Base-by-base conservation (phyloP, 2,888 invertebrate genomes). In the Margaritifera margaritifera region DNA sequence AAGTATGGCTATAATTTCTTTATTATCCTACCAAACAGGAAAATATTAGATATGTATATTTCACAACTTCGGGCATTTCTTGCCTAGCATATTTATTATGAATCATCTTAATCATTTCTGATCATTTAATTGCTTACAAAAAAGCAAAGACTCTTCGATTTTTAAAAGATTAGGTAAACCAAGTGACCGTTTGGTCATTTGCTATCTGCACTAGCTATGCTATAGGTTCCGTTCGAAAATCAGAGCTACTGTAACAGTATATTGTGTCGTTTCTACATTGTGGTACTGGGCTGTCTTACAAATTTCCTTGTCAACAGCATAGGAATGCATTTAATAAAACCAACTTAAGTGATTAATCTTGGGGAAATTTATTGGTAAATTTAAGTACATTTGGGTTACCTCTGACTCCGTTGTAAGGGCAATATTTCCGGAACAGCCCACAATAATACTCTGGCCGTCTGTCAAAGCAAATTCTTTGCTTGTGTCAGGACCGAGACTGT, bases 401-500 rank as follows among this genome's bases (percentile, higher is more conserved):
- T 53, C 54, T 54, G 53, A 62, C 22, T 31, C 31, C 8, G 54
- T 51, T 8, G 20, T 62, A 4, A 62, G 52, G 2, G 53, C 25
- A 53, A 62, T 62, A n/a, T 62, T 62, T 53, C 62, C 62, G 27
- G 25, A n/a, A 27, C 52, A 62, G 18, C 19, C 8, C 8, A 62
- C 18, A 18, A 25, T 25, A 11, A 62, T 25, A 53, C 19, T 18
- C 62, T 62, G 62, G 4, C 54, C 62, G 54, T 62, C 62, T 19
- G 19, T 15, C 18, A 62, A 54, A 24, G 27, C 52, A n/a, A 62
- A 62, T 24, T 62, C 62, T 25, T n/a, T 18, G 20, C 54, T 62
- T 6, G 62, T 62, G 31, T 62, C 62, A 11, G 62, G 62, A 5
- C 62, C 62, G 11, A 24, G 8, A 19, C 53, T 53, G 53, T 62